Base-by-base conservation (phyloP, 2,113 vertebrate species). In the Hemibagrus wyckioides region DNA sequence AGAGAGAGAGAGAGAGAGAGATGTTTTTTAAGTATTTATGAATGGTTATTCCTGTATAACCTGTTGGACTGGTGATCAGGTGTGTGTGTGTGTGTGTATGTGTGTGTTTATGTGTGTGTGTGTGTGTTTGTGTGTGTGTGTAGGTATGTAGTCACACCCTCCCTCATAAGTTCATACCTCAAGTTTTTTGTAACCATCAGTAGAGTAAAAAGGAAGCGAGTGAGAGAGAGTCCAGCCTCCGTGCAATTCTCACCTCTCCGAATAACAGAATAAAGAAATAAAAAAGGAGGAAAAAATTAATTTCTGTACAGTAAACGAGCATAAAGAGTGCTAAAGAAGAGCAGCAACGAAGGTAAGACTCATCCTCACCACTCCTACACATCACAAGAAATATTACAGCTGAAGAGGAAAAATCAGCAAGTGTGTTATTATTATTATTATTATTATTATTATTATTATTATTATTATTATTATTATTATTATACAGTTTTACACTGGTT, bases 81-180 rank as follows among this genome's bases (percentile, higher is more conserved):
- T 59, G n/a, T 67, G 28, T 67, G 63, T 67, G 63, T 67, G 63
- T 67, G 63, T 67, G 14, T 69, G 65, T 69, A 14, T 69, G 14
- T 69, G 65, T 67, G 63, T 67, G 14, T 48, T 5, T 48, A 8
- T 5, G 1, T 48, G 69, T 73, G 69, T 41, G 69, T 73, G 69
- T 73, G 69, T 73, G 65, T 69, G 65, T 69, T 30, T 69, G 33
- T 33, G 71, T 75, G 71, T 75, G 39, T 71, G 67, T 36, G 25
- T 21, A 56, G 79, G 52, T 80, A 80, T 80, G 52, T 30, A 80
- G 79, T 56, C 33, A 39, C 79, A 80, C 79, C 79, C 79, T 57
- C 33, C 39, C 30, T 56, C 54, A 39, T 80, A 23, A 39, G 30
- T 57, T 56, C 30, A 36, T 80, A 39, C 25, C n/a, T 56, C 8